Percentiles rank a stretch among this genome's conserved stretches.
Conservation (phyloP, 2,797 vertebrate genomes). For the Eremophila alpestris region DNA sequence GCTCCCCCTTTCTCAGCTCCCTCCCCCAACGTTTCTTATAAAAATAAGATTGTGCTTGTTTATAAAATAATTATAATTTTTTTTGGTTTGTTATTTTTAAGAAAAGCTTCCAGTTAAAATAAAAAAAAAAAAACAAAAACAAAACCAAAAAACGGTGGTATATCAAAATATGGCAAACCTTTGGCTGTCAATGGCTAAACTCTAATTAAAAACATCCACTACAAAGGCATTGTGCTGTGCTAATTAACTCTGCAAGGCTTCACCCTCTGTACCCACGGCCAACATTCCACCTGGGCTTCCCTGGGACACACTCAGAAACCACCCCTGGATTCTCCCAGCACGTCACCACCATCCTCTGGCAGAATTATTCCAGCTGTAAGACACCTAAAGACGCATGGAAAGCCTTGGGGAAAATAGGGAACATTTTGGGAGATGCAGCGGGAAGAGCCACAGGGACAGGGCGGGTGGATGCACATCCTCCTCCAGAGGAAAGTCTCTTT, state of each 20-base stretch:
- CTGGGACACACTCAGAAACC: background rate
- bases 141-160: slow-evolving; percentile 1
- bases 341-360: background rate
- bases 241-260: background rate
- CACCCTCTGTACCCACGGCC: background rate
- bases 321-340: background rate
- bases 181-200: slow-evolving; percentile 67
- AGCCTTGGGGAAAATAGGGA: background rate
- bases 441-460: background rate
- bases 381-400: background rate
- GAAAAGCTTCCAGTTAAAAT: slow-evolving; percentile 68
- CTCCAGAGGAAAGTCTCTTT: background rate
- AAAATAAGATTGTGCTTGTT: slow-evolving; percentile 77
- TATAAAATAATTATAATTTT: slow-evolving; percentile 67
- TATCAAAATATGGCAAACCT: slow-evolving; percentile 79
- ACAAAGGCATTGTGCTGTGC: slow-evolving; percentile 72
- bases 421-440: background rate
- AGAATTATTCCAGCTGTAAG: background rate
- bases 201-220: slow-evolving; percentile 57
- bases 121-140: background rate
- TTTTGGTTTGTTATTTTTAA: slow-evolving; percentile 25
- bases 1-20: slow-evolving; percentile 12
- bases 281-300: background rate
- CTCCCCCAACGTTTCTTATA: slow-evolving; percentile 64
- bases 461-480: background rate